Conservation (phyloP, 2,113 vertebrate genomes). For the Climacteris rufus region DNA sequence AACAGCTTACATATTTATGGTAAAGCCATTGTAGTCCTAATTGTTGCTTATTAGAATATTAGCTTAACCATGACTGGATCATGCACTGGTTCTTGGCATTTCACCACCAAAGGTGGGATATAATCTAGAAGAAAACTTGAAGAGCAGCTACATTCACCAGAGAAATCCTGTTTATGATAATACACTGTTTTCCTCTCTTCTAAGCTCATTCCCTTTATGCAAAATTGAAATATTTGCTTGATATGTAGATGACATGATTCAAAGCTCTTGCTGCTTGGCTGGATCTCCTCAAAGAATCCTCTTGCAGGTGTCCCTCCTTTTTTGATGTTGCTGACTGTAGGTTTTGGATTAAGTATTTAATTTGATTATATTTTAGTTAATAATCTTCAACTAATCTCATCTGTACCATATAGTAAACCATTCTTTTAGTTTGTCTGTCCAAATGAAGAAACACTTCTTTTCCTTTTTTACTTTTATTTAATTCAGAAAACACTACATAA, state of each 20-base stretch:
- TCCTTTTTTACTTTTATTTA: accelerated
- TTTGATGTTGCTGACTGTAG: neutral
- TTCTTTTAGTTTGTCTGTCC: neutral
- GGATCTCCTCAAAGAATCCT: neutral
- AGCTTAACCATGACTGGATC: neutral
- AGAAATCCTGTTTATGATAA: neutral
- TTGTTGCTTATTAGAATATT: neutral
- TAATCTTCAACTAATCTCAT: neutral
- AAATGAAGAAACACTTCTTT: neutral
- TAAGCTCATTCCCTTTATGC: neutral
- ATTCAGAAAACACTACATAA: neutral
- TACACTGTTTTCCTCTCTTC: neutral
- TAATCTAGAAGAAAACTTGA: neutral
- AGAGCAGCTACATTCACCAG: neutral
- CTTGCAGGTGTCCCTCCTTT: neutral
- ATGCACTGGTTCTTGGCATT: neutral
- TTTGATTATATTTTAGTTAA: accelerated
- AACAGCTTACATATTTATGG: neutral
- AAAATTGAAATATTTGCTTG: neutral
- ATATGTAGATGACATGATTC: neutral
- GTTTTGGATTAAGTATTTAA: neutral
- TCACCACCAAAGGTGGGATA: neutral
- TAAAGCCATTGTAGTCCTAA: neutral
- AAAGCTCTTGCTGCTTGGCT: neutral
- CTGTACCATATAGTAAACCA: neutral